Base-by-base conservation (phyloP, 2,113 vertebrate genomes). In the Geococcyx californianus region DNA sequence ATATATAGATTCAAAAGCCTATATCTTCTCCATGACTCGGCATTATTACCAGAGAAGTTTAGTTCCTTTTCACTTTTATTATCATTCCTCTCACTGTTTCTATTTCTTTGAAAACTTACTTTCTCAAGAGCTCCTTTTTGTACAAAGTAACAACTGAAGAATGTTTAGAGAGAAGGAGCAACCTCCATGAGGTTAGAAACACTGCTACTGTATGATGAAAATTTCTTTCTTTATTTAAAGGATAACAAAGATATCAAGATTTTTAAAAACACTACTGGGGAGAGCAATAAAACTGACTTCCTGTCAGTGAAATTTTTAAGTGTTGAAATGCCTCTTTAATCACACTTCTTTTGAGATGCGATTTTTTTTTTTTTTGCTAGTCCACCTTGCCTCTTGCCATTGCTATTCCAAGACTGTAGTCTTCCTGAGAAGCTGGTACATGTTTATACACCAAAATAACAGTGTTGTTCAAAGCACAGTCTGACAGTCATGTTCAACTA, bases 231-330 rank as follows among this genome's bases (percentile, higher is more conserved):
- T 42, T 59, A 20, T 5, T 13, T 58, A 23, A 82, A 58, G 81
- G 47, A 56, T 47, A 38, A 45, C 14, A 1, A 82, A n/a, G 1
- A 5, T 1, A 2, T 3, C 2, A 33, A 84, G 54, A 3, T 29
- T 24, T 73, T 47, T 28, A 1, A 60, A 60, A 66, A 89, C 60
- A 6, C 10, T 33, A 1, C 5, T 45, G 5, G 18, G 3, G 3
- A 70, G 16, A 6, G 24, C 42, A 49, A 73, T 33, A 44, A 36
- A 82, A 74, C 13, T 58, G 29, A 52, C 16, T 74, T 81, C 7
- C 14, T 93, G 13, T 2, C 47, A 81, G 10, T 63, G 28, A 34
- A 49, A 80, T 7, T n/a, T 16, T 66, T 26, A 67, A 54, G 12
- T 45, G 28, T 75, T 72, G n/a, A 60, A 68, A 16, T 49, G 21